These are phyloP conservation scores for Steatocranus sp. DNA, from an alignment of 2,797 vertebrate genomes.

Conservation along the genomic window DNA sequence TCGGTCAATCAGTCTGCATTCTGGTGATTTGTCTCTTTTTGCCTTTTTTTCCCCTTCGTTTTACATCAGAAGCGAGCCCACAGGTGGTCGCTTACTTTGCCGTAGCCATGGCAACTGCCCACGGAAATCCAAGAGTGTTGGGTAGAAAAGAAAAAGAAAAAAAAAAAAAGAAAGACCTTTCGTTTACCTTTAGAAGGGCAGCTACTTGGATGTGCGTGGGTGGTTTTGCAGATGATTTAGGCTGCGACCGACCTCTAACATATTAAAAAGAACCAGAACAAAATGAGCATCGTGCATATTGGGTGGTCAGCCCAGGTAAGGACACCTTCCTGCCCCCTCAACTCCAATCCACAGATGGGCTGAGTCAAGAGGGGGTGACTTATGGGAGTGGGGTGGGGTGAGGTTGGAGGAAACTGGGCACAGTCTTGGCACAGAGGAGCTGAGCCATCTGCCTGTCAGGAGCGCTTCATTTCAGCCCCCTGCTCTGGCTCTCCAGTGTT, in stretches of 20 bases:
- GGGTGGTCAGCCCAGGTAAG: conserved; percentile 39
- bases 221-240: conserved; percentile 11
- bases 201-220: conserved; percentile 49
- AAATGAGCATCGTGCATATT: conserved; percentile 3
- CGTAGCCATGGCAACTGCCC: conserved; percentile 70
- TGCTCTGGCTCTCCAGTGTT: conserved; percentile 27
- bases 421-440: conserved; percentile 49
- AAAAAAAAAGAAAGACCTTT: conserved; percentile 17
- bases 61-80: conserved; percentile 62
- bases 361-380: conserved; percentile 31
- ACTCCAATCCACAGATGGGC: conserved; percentile 60
- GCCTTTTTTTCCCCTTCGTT: not conserved
- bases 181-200: conserved; percentile 54
- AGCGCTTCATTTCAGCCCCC: conserved; percentile 58
- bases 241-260: conserved; percentile 26
- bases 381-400: not conserved
- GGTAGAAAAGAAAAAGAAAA: conserved; percentile 21
- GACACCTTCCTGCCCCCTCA: conserved; percentile 40
- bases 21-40: conserved; percentile 55
- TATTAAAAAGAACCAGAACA: conserved; percentile 5
- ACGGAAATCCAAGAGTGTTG: conserved; percentile 54
- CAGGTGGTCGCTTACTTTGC: conserved; percentile 71
- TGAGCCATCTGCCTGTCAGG: conserved; percentile 69
- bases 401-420: conserved; percentile 27
- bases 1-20: conserved; percentile 59